A percentile compares a stretch with the other conserved stretches of the same genome.
Evolutionary conservation across 2,113 vertebrate genomes (phyloP).

Genomic region (Salminus brasiliensis): DNA sequence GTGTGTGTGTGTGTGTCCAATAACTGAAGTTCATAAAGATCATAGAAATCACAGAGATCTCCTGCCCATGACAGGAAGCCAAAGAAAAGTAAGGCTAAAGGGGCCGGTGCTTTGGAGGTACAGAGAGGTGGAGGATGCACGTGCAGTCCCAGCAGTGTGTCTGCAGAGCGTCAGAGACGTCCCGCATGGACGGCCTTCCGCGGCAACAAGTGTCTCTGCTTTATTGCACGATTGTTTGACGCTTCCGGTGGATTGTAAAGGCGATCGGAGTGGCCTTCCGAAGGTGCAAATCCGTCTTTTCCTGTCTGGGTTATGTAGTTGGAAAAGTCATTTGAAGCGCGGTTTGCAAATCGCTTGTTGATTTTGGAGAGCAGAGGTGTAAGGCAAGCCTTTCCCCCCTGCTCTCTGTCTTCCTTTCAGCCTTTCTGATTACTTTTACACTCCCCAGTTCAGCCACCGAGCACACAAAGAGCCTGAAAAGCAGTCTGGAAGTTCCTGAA

Average conservation of each 20-base stretch:
- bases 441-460: constrained; percentile 51
- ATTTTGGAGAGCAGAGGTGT: constrained; percentile 58
- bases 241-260: constrained; percentile 36
- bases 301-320: constrained; percentile 54
- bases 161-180: constrained; percentile 15
- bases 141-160: background rate
- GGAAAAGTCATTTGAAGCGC: constrained; percentile 50
- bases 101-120: background rate
- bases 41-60: background rate
- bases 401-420: background rate
- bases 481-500: constrained; percentile 17
- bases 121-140: background rate
- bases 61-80: background rate
- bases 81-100: too few species aligned
- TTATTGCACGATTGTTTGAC: constrained; percentile 41
- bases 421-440: constrained; percentile 64
- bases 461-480: constrained; percentile 54
- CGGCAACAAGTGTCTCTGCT: constrained; percentile 49
- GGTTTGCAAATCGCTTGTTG: constrained; percentile 54
- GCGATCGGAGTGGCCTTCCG: constrained; percentile 7
- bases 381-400: constrained; percentile 44
- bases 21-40: constrained; percentile 30
- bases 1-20: constrained; percentile 48
- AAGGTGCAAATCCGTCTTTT: constrained; percentile 26
- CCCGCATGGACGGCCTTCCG: constrained; percentile 36